Evolutionary conservation across 1,140 invertebrate genomes (phyloP).

Genomic region (Manduca sexta): DNA sequence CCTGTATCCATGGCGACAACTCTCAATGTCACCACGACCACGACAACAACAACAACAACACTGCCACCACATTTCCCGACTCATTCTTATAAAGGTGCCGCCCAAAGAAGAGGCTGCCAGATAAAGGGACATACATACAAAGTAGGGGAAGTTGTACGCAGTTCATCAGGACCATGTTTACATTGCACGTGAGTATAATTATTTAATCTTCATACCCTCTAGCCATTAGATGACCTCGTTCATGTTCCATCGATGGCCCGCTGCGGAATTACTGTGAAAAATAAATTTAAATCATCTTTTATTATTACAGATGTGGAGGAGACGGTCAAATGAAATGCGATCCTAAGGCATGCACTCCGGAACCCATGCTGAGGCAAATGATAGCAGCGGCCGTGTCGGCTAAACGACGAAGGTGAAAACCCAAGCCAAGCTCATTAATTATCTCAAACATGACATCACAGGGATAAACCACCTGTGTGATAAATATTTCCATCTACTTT

Average conservation of each 20-base stretch:
- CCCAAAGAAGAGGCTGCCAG: slow-evolving; percentile 85
- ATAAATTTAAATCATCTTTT: too few relatives aligned
- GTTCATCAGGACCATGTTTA: slow-evolving; percentile 91
- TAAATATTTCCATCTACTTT: slow-evolving; percentile 56
- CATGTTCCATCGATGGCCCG: too few relatives aligned
- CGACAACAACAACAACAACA: slow-evolving; percentile 89
- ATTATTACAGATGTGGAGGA: slow-evolving; percentile 83
- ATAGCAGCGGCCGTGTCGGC: slow-evolving; percentile 83
- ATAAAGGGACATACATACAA: slow-evolving; percentile 87
- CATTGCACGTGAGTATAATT: slow-evolving; percentile 88
- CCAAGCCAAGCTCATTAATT: slow-evolving; percentile 19
- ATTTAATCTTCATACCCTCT: not conserved
- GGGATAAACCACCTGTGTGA: slow-evolving; percentile 49
- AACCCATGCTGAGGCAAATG: slow-evolving; percentile 91
- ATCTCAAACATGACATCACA: slow-evolving; percentile 40
- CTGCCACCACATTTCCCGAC: slow-evolving; percentile 86
- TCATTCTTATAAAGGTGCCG: slow-evolving; percentile 83
- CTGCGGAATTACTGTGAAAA: too few relatives aligned
- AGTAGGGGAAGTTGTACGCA: slow-evolving; percentile 86
- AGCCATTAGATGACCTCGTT: too few relatives aligned
- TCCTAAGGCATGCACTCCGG: slow-evolving; percentile 88
- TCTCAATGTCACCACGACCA: slow-evolving; percentile 86
- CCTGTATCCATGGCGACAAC: slow-evolving; percentile 87
- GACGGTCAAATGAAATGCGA: slow-evolving; percentile 95
- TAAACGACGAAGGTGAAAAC: slow-evolving; percentile 82